Conservation (phyloP, 2,797 vertebrate genomes). For the Malurus leucopterus region DNA sequence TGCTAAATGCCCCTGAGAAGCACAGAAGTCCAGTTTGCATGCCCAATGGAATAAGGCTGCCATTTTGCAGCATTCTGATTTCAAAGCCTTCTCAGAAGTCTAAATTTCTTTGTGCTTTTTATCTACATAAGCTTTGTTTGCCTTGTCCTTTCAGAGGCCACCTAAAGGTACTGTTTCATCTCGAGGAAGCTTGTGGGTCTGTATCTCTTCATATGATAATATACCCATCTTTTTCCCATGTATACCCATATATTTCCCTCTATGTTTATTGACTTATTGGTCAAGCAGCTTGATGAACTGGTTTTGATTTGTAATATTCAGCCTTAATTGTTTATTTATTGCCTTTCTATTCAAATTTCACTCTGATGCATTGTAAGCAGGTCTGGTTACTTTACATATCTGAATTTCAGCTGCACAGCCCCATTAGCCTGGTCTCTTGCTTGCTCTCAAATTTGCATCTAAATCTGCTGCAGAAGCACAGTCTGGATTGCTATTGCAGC, state of each 20-base stretch:
- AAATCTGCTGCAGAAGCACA: not conserved
- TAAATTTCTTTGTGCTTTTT: not conserved
- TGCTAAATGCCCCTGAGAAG: not conserved
- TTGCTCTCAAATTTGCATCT: not conserved
- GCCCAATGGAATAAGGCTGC: not conserved
- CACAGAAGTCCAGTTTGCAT: not conserved
- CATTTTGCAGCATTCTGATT: not conserved
- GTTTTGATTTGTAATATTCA: not conserved
- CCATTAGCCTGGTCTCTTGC: accelerated
- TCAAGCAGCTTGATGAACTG: not conserved
- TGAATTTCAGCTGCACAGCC: not conserved
- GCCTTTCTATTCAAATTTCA: not conserved
- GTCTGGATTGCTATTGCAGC: not conserved
- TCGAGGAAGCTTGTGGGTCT: not conserved
- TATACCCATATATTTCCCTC: not conserved
- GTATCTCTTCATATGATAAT: not conserved
- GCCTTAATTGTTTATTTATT: not conserved
- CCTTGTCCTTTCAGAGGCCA: not conserved
- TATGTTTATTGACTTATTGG: not conserved
- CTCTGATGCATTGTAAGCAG: not conserved
- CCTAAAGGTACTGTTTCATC: not conserved
- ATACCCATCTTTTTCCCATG: not conserved
- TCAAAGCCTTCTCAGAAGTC: not conserved
- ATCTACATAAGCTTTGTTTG: not conserved
- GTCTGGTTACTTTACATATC: not conserved